These are phyloP conservation scores for Mohoua ochrocephala DNA, from an alignment of 2,113 vertebrate genomes.

Conservation along the genomic window DNA sequence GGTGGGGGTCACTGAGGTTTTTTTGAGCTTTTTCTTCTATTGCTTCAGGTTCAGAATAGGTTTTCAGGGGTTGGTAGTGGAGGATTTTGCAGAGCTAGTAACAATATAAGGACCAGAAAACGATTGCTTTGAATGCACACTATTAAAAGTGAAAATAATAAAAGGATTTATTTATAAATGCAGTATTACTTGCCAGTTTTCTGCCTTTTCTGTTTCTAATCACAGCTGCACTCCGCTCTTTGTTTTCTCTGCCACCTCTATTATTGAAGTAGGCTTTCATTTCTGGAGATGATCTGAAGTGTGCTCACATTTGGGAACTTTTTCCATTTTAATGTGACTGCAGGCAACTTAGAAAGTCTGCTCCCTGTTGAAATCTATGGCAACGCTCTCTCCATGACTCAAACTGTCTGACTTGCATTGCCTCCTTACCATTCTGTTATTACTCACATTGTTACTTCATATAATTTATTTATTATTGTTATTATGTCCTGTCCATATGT, in stretches of 20 bases:
- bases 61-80: neutral
- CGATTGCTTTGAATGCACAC: neutral
- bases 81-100: neutral
- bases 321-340: neutral
- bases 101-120: neutral
- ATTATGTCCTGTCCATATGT: neutral
- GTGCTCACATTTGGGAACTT: neutral
- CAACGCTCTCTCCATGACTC: neutral
- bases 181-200: neutral
- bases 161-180: neutral
- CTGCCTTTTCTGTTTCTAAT: neutral
- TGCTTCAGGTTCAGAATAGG: neutral
- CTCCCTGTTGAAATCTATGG: neutral
- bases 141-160: neutral
- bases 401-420: neutral
- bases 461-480: neutral
- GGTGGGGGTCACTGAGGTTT: fast-evolving
- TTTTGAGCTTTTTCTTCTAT: neutral
- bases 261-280: neutral
- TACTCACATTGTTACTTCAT: neutral
- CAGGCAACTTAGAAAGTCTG: neutral
- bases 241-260: neutral
- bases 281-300: neutral
- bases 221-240: neutral
- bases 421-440: neutral